Conservation (phyloP, 2,113 vertebrate species). For the Leptocoma aspasia region DNA sequence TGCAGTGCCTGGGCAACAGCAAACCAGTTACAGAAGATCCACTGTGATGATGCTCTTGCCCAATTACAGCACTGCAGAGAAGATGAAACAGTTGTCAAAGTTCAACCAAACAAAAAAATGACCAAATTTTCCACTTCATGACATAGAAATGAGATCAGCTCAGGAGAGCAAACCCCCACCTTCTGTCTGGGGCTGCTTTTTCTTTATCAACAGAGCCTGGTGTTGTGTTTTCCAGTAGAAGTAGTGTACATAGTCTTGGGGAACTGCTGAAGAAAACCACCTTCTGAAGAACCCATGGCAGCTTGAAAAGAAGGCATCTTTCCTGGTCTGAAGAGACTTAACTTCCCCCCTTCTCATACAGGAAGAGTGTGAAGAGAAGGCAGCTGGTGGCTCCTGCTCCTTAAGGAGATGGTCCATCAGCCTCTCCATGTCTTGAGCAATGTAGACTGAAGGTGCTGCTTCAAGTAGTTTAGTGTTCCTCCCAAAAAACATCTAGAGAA, state of each 20-base stretch:
- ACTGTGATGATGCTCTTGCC: not conserved
- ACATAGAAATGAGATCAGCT: not conserved
- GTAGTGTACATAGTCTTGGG: not conserved
- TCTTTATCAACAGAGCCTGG: not conserved
- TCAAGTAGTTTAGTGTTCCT: not conserved
- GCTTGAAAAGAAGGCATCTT: not conserved
- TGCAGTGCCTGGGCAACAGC: not conserved
- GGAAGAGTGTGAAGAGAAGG: not conserved
- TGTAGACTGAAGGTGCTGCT: not conserved
- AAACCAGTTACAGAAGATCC: not conserved
- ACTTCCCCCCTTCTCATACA: not conserved
- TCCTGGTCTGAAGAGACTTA: not conserved
- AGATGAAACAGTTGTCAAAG: not conserved
- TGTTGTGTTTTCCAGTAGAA: not conserved
- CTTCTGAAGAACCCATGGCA: not conserved
- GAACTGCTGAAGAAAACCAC: not conserved
- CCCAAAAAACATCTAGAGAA: not conserved
- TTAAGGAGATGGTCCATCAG: not conserved
- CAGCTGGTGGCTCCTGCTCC: not conserved
- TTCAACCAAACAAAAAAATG: not conserved
- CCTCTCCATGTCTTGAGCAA: not conserved
- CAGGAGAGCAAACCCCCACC: not conserved
- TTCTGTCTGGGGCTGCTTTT: not conserved
- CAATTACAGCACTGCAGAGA: not conserved
- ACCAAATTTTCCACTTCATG: not conserved